phyloP scores from a whole-genome alignment of 2,797 vertebrate species.

The Artibeus lituratus region DNA sequence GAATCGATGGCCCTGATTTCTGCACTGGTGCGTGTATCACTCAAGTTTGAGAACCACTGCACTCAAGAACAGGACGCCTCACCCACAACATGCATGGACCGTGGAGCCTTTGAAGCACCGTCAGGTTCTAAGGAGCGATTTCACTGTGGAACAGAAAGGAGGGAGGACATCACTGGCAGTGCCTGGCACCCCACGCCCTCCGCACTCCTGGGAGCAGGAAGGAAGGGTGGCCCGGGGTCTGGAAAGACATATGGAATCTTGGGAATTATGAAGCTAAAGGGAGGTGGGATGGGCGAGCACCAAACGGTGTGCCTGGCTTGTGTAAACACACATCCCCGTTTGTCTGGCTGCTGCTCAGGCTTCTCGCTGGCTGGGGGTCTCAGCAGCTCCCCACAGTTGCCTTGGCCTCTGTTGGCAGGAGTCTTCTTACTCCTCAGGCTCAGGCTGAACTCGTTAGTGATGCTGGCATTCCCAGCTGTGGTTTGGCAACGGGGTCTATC shows the following conservation, averaged over 20 bases:
- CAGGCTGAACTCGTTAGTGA: neutral
- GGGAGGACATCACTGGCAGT: accelerated
- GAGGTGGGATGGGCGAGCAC: neutral
- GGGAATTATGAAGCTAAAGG: neutral
- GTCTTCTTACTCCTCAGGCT: neutral
- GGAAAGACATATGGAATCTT: neutral
- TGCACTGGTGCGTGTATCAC: accelerated
- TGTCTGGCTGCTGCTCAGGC: neutral
- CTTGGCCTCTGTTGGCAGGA: neutral
- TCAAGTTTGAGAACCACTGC: neutral
- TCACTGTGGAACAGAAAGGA: neutral
- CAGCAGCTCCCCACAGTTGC: neutral
- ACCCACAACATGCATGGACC: accelerated
- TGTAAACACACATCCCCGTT: too few relatives aligned
- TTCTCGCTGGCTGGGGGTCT: neutral
- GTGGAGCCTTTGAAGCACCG: neutral
- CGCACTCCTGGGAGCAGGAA: neutral
- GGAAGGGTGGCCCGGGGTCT: neutral
- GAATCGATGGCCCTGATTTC: neutral
- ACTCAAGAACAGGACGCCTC: neutral
- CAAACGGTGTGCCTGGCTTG: too few relatives aligned
- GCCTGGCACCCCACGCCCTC: neutral
- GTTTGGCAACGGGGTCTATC: neutral
- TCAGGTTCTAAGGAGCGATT: neutral
- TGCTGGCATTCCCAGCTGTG: neutral